A percentile compares a stretch with the other conserved stretches of the same genome.
These are phyloP conservation scores for Aplocera efformata DNA, from an alignment of 2,888 invertebrate species.

Conservation along the genomic window DNA sequence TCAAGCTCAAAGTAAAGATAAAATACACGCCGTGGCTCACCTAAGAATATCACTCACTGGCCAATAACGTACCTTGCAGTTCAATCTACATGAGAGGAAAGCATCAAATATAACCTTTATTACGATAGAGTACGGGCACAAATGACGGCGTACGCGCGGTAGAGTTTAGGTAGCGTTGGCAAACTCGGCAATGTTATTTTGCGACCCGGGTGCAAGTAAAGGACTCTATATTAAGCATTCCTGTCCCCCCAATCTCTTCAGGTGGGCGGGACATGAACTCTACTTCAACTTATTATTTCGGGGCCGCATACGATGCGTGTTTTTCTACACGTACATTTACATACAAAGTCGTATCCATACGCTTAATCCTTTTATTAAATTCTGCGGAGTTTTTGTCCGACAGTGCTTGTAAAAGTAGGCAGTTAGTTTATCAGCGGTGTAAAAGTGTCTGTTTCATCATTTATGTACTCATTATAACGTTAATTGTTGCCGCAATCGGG, in stretches of 20 bases:
- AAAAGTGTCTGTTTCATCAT: slow-evolving; percentile 34
- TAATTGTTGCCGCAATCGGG: slow-evolving; percentile 72
- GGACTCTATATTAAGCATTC: slow-evolving; percentile 79
- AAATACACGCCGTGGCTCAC: slow-evolving; percentile 24
- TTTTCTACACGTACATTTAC: slow-evolving; percentile 62
- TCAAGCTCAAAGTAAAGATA: slow-evolving; percentile 19
- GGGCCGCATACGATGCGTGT: slow-evolving; percentile 64
- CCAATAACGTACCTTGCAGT: slow-evolving; percentile 26
- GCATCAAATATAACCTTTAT: slow-evolving; percentile 36
- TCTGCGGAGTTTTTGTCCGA: slow-evolving; percentile 42
- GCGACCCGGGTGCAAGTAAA: slow-evolving; percentile 70
- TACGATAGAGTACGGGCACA: slow-evolving; percentile 35
- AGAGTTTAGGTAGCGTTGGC: slow-evolving; percentile 48
- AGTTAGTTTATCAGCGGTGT: slow-evolving; percentile 23
- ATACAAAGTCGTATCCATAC: slow-evolving; percentile 40
- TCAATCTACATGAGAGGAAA: slow-evolving; percentile 26
- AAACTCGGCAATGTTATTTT: slow-evolving; percentile 70
- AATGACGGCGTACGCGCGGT: slow-evolving; percentile 37
- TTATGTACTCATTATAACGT: slow-evolving; percentile 71
- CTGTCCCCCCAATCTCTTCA: slow-evolving; percentile 72
- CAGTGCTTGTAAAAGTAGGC: slow-evolving; percentile 29
- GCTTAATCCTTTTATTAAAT: slow-evolving; percentile 70
- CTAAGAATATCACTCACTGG: slow-evolving; percentile 28
- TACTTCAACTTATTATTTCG: slow-evolving; percentile 75
- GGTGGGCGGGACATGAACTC: slow-evolving; percentile 70